Base-by-base conservation (phyloP, 1,140 invertebrate species). In the Ptiloglossa arizonensis region DNA sequence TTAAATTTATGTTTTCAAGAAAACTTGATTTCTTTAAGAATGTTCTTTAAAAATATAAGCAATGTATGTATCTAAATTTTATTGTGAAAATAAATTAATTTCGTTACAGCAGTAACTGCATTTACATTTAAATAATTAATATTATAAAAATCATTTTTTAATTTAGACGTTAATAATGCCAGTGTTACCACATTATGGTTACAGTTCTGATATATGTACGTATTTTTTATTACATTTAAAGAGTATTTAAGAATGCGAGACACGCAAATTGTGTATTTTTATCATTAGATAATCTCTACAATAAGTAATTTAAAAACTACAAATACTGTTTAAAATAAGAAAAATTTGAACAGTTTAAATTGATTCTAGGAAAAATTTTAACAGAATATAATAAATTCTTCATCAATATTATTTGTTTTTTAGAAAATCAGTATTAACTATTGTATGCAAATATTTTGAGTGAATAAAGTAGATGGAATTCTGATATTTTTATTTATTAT, bases 71-170 rank as follows among this genome's bases (percentile, higher is more conserved):
- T 60, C n/a, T 60, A 24, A 19, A 46, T 60, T 71, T 60, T 71
- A 72, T 63, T 62, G 0, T 0, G 8, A 19, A 52, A 50, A 63
- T 52, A 71, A 50, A 63, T 72, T 50, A 50, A 63, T 72, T 50
- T 27, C 11, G 2, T 38, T 63, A 52, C 27, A 63, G 27, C 5
- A 50, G 32, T 38, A 19, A 50, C 63, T 63, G 44, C 29, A 72
- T 35, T 72, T 38, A 72, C 70, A 72, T 63, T 63, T 62, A 35
- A 71, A 62, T 60, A n/a, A n/a, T n/a, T n/a, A n/a, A n/a, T n/a
- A n/a, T n/a, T 0, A 0, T 3, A 32, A 27, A 17, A 54, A 38
- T 73, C 52, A 3, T n/a, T 59, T 22, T 50, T 4, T 29, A 63
- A 4, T 73, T 64, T 54, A 8, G 8, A 64, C 41, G 6, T 32